Evolutionary conservation across 2,888 invertebrate genomes (phyloP).

Genomic region (Hyposoter didymator): DNA sequence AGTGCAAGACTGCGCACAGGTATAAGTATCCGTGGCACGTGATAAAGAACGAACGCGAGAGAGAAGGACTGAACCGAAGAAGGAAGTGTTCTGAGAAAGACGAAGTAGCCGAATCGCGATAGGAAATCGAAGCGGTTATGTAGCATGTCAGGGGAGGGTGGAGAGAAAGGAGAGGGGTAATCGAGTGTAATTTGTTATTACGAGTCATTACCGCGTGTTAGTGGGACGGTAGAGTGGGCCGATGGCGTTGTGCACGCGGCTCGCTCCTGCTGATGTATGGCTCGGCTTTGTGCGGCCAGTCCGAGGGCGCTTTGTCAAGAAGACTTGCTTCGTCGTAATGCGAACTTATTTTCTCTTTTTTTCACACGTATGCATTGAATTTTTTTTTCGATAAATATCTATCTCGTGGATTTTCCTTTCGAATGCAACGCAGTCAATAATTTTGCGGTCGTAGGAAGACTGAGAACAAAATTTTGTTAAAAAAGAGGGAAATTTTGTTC

Average conservation of each 20-base stretch:
- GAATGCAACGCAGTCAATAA: background rate
- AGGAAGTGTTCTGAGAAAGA: conserved; percentile 52
- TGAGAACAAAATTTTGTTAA: too few relatives aligned
- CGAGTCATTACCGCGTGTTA: conserved; percentile 69
- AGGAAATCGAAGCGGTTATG: conserved; percentile 59
- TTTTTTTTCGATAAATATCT: background rate
- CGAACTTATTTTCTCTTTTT: conserved; percentile 33
- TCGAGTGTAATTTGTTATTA: conserved; percentile 70
- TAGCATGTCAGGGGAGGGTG: conserved; percentile 31
- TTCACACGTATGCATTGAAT: conserved; percentile 30
- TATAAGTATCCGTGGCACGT: conserved; percentile 21
- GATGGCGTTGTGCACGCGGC: conserved; percentile 50
- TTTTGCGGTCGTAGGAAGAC: too few relatives aligned
- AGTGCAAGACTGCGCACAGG: conserved; percentile 12
- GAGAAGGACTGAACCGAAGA: background rate
- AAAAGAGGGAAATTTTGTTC: too few relatives aligned
- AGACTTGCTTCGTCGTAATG: conserved; percentile 55
- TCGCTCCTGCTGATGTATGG: conserved; percentile 65
- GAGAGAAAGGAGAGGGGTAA: conserved; percentile 51
- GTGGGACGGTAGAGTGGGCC: conserved; percentile 62
- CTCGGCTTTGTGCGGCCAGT: conserved; percentile 66
- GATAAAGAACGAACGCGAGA: conserved; percentile 24
- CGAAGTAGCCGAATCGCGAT: conserved; percentile 62
- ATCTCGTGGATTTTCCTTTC: background rate
- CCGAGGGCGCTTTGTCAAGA: conserved; percentile 68